These are phyloP conservation scores for Arothron firmamentum DNA, from an alignment of 2,113 vertebrate genomes.

Conservation along the genomic window DNA sequence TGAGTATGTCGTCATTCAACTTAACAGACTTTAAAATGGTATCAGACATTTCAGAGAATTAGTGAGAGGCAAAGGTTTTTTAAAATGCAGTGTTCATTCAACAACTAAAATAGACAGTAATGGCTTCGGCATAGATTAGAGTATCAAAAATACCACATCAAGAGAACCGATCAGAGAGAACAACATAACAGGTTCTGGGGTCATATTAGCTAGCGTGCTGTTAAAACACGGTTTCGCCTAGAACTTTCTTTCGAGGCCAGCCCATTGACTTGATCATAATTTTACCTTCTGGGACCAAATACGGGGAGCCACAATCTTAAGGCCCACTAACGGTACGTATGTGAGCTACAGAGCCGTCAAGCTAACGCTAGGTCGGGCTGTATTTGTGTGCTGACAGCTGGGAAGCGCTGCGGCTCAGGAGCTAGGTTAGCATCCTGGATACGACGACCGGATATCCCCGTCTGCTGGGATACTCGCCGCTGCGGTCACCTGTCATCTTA, in stretches of 20 bases:
- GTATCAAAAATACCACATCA: no score
- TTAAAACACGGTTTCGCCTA: constrained; percentile 12
- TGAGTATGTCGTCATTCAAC: no score
- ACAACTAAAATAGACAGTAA: neutral
- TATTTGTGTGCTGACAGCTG: constrained; percentile 59
- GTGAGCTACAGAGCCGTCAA: neutral
- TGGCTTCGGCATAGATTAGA: no score
- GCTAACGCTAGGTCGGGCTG: constrained; percentile 23
- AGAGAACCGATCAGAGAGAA: neutral
- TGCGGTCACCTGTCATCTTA: neutral
- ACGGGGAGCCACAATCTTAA: neutral
- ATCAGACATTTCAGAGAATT: no score
- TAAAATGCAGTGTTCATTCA: neutral
- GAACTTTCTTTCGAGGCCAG: constrained; percentile 25
- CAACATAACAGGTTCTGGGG: constrained; percentile 2
- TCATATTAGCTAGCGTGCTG: constrained; percentile 36
- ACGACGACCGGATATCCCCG: constrained; percentile 11
- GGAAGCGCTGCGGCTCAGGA: constrained; percentile 42
- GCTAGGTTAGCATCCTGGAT: constrained; percentile 58
- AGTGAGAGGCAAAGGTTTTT: no score
- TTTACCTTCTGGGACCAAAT: neutral
- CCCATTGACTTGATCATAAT: neutral
- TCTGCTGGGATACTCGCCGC: neutral
- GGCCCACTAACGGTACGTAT: no score
- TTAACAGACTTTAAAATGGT: no score